Evolutionary conservation across 53 echinoderm and acorn worm genomes (phyloP).

Genomic region (Zoroaster sp.): DNA sequence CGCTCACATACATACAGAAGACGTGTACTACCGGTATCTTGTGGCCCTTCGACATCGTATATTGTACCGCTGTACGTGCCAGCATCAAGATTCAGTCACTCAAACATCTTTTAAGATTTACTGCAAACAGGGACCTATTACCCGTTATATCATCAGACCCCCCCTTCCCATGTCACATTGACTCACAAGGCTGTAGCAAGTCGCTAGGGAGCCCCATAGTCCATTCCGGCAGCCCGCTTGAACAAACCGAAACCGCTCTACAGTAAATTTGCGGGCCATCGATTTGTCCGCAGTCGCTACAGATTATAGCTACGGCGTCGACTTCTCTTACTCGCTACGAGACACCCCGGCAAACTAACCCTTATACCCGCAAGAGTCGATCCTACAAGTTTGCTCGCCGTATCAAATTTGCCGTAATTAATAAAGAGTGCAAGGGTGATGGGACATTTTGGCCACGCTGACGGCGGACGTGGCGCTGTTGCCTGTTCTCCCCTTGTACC

Average conservation of each 20-base stretch:
- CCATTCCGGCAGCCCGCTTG: not conserved
- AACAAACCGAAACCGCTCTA: slow-evolving; percentile 3
- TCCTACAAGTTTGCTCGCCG: slow-evolving; percentile 50
- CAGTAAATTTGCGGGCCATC: slow-evolving; percentile 43
- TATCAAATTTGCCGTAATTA: slow-evolving; percentile 70
- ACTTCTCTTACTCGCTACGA: not conserved
- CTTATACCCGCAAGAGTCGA: not conserved
- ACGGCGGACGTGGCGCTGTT: not conserved
- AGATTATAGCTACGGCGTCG: slow-evolving; percentile 18
- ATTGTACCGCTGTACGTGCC: slow-evolving; percentile 27
- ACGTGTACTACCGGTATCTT: not conserved
- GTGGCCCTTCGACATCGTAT: not conserved
- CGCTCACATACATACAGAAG: not conserved
- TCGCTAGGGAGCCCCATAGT: not conserved
- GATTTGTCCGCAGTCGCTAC: slow-evolving; percentile 19
- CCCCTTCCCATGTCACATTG: not conserved
- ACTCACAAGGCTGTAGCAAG: not conserved
- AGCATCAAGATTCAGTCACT: slow-evolving; percentile 41
- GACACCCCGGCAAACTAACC: not conserved
- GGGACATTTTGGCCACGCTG: not conserved
- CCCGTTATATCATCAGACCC: not conserved
- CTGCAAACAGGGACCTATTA: slow-evolving; percentile 32
- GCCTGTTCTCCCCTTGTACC: not conserved
- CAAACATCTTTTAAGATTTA: slow-evolving; percentile 18
- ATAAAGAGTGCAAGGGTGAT: slow-evolving; percentile 43